Base-by-base conservation (phyloP, 2,888 invertebrate genomes). In the Drosophila eohydei region DNA sequence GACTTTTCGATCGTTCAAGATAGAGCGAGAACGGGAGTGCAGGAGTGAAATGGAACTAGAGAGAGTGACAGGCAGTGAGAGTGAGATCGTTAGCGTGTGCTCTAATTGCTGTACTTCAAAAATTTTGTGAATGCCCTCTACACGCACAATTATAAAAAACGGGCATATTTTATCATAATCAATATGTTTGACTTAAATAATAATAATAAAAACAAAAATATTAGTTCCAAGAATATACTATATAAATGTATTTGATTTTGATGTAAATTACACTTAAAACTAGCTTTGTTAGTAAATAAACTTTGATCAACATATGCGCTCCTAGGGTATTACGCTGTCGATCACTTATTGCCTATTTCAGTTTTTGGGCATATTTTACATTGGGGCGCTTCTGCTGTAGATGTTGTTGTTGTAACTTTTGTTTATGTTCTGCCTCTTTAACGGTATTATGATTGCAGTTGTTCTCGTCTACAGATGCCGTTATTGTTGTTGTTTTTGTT, bases 371-470 rank as follows among this genome's bases (percentile, higher is more conserved):
- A 52, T 65, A 62, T 73, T 76, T 72, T 55, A 78, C 36, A 68
- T 64, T 61, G 67, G 60, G 50, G 50, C 56, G 61, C 55, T 61
- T 57, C n/a, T n/a, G 40, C 56, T 52, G 16, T 9, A 4, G 74
- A 63, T 80, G 78, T 44, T 71, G 57, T 51, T 59, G 60, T 57
- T 74, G 69, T 66, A 73, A 63, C 62, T 68, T 74, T 88, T 86
- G 74, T 88, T 88, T 83, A 74, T 75, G 87, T 83, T 84, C 78
- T 77, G 84, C 55, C 89, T 84, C 74, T 80, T 84, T 80, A 83
- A 80, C 75, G 83, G 80, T 83, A 83, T 88, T 83, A 73, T 83
- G 83, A 83, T 88, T 88, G 80, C 83, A 74, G 81, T 84, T 84
- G 83, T 82, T 88, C 78, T 32, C 63, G 14, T 50, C 55, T 58